These are phyloP conservation scores for Rhabditophanes sp. DNA, from an alignment of 2,888 invertebrate genomes.

Conservation along the genomic window DNA sequence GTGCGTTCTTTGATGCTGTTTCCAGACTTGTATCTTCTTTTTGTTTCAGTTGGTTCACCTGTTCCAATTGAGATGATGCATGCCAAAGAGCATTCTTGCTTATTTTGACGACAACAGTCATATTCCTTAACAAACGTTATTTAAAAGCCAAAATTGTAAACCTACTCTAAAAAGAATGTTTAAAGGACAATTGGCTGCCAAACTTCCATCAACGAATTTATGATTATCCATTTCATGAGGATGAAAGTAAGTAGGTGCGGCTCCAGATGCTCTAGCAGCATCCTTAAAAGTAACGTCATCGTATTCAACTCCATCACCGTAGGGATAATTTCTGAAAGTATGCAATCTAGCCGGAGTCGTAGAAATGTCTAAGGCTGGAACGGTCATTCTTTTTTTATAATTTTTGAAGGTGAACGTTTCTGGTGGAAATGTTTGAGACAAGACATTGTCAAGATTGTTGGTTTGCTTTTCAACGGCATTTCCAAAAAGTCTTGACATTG, in stretches of 20 bases:
- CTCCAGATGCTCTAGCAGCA: slow-evolving; percentile 30
- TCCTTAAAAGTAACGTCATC: slow-evolving; percentile 31
- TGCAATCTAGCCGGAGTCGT: slow-evolving; percentile 28
- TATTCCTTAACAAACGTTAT: slow-evolving; percentile 19
- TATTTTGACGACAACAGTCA: slow-evolving; percentile 22
- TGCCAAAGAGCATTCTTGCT: slow-evolving; percentile 20
- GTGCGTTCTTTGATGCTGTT: slow-evolving; percentile 20
- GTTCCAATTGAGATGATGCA: slow-evolving; percentile 35
- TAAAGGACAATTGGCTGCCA: slow-evolving; percentile 36
- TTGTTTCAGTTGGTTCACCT: slow-evolving; percentile 22
- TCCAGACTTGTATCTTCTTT: slow-evolving; percentile 21
- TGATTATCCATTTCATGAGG: slow-evolving; percentile 21
- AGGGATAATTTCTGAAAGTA: slow-evolving; percentile 25
- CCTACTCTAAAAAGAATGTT: slow-evolving; percentile 29
- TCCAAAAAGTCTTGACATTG: slow-evolving; percentile 29
- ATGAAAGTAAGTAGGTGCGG: slow-evolving; percentile 38
- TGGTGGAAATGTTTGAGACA: slow-evolving; percentile 19
- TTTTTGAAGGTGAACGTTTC: slow-evolving; percentile 23
- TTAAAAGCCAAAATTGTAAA: background rate
- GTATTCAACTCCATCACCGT: slow-evolving; percentile 19
- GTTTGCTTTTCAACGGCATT: slow-evolving; percentile 23
- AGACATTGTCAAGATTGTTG: slow-evolving; percentile 9
- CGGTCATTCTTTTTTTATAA: slow-evolving; percentile 21
- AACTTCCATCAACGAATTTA: slow-evolving; percentile 31
- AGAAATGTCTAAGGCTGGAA: slow-evolving; percentile 28